phyloP scores from a whole-genome alignment of 2,888 invertebrate species.

The Meloe dianella region DNA sequence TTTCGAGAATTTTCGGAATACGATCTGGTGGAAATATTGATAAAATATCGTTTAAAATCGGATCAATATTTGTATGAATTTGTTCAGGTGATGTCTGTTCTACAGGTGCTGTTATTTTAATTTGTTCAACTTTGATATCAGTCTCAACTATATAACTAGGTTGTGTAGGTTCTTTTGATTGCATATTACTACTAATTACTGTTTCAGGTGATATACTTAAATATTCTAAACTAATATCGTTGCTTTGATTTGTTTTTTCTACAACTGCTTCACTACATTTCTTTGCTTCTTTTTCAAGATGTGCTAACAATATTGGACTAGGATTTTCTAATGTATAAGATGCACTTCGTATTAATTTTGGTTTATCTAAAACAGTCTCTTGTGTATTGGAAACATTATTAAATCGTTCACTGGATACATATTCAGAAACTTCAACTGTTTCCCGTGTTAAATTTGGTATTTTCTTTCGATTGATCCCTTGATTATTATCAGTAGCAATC shows the following conservation, averaged over 20 bases:
- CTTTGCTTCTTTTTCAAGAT: slow-evolving; percentile 60
- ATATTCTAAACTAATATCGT: slow-evolving; percentile 35
- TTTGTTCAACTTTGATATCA: slow-evolving; percentile 48
- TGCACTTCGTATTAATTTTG: slow-evolving; percentile 70
- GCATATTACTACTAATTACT: slow-evolving; percentile 17
- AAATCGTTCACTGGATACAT: slow-evolving; percentile 39
- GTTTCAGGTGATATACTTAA: slow-evolving; percentile 33
- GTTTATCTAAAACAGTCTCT: slow-evolving; percentile 42
- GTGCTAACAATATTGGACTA: slow-evolving; percentile 74
- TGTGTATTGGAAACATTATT: slow-evolving; percentile 20
- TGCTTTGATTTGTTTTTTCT: slow-evolving; percentile 3
- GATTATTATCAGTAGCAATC: slow-evolving; percentile 7
- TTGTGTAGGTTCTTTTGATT: slow-evolving; percentile 16
- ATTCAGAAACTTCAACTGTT: slow-evolving; percentile 50
- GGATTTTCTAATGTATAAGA: slow-evolving; percentile 82
- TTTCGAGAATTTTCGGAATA: slow-evolving; percentile 44
- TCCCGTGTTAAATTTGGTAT: slow-evolving; percentile 45
- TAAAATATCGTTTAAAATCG: slow-evolving; percentile 40
- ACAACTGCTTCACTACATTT: slow-evolving; percentile 19
- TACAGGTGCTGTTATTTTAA: slow-evolving; percentile 41
- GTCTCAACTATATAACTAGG: slow-evolving; percentile 45
- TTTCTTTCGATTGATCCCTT: slow-evolving; percentile 19
- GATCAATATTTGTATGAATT: slow-evolving; percentile 27
- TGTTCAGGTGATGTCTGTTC: slow-evolving; percentile 1
- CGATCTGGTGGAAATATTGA: slow-evolving; percentile 35